Base-by-base conservation (phyloP, 2,113 vertebrate species). In the Anolis sagrei region DNA sequence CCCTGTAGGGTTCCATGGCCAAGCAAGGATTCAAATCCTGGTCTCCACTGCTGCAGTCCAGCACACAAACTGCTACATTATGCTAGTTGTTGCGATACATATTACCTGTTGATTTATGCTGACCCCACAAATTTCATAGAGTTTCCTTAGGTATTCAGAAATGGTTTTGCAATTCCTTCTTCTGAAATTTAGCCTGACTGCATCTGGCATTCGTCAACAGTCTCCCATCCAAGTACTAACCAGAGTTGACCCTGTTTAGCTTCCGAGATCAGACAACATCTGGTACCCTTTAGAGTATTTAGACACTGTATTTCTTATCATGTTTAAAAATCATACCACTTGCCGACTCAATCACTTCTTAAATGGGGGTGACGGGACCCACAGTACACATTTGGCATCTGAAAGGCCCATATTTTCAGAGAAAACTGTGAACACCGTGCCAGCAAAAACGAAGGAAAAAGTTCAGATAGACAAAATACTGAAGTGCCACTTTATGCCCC, bases 401-500 rank as follows among this genome's bases (percentile, higher is more conserved):
- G 2, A 25, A 54, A 19, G 77, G 8, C 25, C 36, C 36, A 74
- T 58, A 34, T 48, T 58, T 34, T 44, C 89, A 29, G 27, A 90
- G 82, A 82, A 54, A 32, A 58, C 74, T 39, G 87, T 9, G 25
- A 75, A 86, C 68, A 75, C 34, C 51, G 72, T 9, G 1, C 23
- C 10, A n/a, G 18, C 32, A 80, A 13, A 36, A 29, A 25, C 1
- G 18, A 68, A 82, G 19, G 66, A 36, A 72, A 76, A 76, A 61
- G 36, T 79, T 73, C n/a, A 73, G 29, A 80, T 19, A 66, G 16
- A 66, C 68, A 86, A 34, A 86, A 39, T 21, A 34, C 19, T 80
- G 34, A 86, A 1, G 51, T 90, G 88, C 85, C 74, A 25, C 86
- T 32, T 79, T 79, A 39, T 88, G 92, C 91, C 94, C 92, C 75